Conservation (phyloP, 2,113 vertebrate genomes). For the Strix uralensis region DNA sequence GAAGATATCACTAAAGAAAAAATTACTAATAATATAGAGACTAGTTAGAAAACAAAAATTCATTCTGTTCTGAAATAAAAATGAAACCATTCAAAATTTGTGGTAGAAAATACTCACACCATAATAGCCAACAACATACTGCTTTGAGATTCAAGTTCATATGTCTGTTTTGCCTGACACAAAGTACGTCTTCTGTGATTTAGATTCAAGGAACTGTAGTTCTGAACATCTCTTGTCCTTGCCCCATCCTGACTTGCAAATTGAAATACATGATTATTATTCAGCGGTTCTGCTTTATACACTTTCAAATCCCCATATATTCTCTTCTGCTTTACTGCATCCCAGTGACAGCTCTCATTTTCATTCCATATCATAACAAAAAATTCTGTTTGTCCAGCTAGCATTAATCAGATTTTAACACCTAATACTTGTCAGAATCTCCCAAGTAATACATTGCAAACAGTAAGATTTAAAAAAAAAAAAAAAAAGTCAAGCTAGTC, state of each 20-base stretch:
- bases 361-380: background rate
- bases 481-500: background rate
- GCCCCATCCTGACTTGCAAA: background rate
- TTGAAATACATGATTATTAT: background rate
- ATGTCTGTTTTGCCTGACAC: background rate
- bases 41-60: background rate
- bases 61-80: background rate
- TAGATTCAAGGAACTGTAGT: background rate
- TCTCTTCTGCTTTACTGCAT: background rate
- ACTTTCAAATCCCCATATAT: background rate
- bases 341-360: background rate
- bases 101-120: background rate
- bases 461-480: background rate
- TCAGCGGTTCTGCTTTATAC: background rate
- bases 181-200: background rate
- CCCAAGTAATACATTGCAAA: background rate
- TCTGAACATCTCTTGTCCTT: background rate
- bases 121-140: background rate
- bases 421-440: background rate
- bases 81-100: background rate
- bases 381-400: slow-evolving; percentile 17
- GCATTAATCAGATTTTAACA: background rate
- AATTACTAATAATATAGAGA: background rate
- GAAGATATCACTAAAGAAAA: background rate
- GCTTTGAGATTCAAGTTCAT: background rate